Evolutionary conservation across 2,888 invertebrate genomes (phyloP), one percentile per base, ranked within the genome.

Genomic region (Agelastica alni): DNA sequence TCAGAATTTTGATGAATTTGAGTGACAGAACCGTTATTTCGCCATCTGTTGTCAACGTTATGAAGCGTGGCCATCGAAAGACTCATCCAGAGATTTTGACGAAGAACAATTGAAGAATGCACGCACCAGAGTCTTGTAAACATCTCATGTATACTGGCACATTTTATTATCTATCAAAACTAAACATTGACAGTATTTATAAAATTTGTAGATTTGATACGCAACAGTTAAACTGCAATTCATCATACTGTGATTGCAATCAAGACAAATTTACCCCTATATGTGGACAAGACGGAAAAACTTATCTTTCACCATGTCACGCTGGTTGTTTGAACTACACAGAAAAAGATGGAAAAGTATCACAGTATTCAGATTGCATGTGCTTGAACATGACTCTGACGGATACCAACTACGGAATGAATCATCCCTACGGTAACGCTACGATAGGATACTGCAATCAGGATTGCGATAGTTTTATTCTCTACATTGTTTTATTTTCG

Each of bases 231-330:
- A 62, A 57, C n/a, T 93, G 93, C 75, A 85, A 86, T 64, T 70
- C 78, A 26, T 80, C 80, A 41, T 70, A 78, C 13, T 93, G 93
- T 70, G 81, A 83, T 65, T 93, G 93, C 74, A 86, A 86, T 73
- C 81, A 81, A 60, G 85, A 86, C 61, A 86, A 88, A 63, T 93
- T 91, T 75, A 86, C 86, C 58, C 93, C 94, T 2, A 87, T 94
- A 45, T 95, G 95, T 71, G 91, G 92, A 42, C 81, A 84, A 71
- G 90, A 93, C 71, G 86, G 88, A 5, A 84, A 80, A 70, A 93
- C 93, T 3, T 94, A 93, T 74, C 85, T 91, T 68, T 93, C 93
- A 13, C 89, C 93, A 41, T 95, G 95, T 75, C 90, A 93, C 72
- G 93, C 94, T 44, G 94, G 94, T 34, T 95, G 95, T 73, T 79